Evolutionary conservation across 2,113 vertebrate species (phyloP).

Genomic region (Oxyura jamaicensis): DNA sequence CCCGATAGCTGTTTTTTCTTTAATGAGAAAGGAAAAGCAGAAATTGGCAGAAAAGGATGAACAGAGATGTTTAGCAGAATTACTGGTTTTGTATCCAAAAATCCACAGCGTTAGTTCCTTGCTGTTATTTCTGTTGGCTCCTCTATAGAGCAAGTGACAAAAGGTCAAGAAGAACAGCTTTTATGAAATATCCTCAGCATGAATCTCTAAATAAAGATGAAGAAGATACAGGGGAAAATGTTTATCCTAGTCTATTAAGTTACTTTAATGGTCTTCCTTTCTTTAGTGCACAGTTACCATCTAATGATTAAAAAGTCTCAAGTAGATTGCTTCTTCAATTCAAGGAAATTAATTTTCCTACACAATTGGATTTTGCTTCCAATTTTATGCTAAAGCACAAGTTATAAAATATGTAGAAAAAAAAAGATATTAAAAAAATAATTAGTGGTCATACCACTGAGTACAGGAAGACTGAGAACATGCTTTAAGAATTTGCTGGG

Average conservation of each 20-base stretch:
- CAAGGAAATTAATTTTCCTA: slow-evolving; percentile 56
- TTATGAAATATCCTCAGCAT: slow-evolving; percentile 42
- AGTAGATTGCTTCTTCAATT: slow-evolving; percentile 61
- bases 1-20: neutral
- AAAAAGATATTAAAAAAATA: slow-evolving; percentile 44
- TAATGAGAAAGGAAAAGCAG: slow-evolving; percentile 26
- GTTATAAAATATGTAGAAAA: slow-evolving; percentile 38
- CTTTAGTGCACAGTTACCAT: slow-evolving; percentile 37
- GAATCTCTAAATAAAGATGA: slow-evolving; percentile 65
- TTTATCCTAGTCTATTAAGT: slow-evolving; percentile 67
- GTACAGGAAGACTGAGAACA: neutral
- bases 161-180: slow-evolving; percentile 48
- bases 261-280: slow-evolving; percentile 56
- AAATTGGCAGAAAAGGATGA: slow-evolving; percentile 22
- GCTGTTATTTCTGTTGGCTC: slow-evolving; percentile 11
- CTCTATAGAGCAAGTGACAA: slow-evolving; percentile 20
- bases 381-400: slow-evolving; percentile 29
- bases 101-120: neutral
- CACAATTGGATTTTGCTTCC: slow-evolving; percentile 62
- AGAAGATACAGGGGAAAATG: slow-evolving; percentile 5
- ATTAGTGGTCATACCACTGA: neutral
- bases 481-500: neutral
- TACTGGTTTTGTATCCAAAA: neutral
- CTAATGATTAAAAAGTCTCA: slow-evolving; percentile 65
- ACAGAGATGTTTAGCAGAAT: neutral